phyloP scores from a whole-genome alignment of 2,797 vertebrate species.

The Pseudopleuronectes americanus region DNA sequence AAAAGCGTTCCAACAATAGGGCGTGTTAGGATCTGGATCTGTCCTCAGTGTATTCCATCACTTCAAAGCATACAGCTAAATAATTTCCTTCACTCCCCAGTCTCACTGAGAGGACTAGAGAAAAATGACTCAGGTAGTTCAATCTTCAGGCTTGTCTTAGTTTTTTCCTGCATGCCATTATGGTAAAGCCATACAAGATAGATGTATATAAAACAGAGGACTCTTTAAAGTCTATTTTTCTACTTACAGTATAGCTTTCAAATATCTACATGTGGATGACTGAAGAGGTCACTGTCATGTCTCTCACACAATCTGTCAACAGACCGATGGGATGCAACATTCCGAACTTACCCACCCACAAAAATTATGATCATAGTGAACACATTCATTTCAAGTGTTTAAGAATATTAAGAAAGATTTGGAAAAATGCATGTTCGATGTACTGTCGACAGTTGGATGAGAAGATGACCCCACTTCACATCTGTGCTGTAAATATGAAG shows the following conservation, averaged over 20 bases:
- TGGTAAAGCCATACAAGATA: slow-evolving; percentile 86
- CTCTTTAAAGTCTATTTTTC: slow-evolving; percentile 86
- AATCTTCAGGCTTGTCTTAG: slow-evolving; percentile 83
- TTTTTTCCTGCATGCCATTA: slow-evolving; percentile 82
- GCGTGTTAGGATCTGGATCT: slow-evolving; percentile 44
- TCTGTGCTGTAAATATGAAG: neutral
- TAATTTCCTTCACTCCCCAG: slow-evolving; percentile 58
- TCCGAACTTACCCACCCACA: slow-evolving; percentile 21
- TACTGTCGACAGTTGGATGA: slow-evolving; percentile 9
- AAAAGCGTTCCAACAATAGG: slow-evolving; percentile 40
- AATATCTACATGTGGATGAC: slow-evolving; percentile 62
- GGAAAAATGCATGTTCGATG: neutral
- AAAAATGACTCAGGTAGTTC: slow-evolving; percentile 85
- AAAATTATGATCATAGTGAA: slow-evolving; percentile 8
- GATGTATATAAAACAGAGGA: slow-evolving; percentile 80
- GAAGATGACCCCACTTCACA: slow-evolving; percentile 6
- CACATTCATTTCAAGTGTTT: slow-evolving; percentile 25
- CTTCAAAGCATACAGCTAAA: slow-evolving; percentile 61
- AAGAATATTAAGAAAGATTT: slow-evolving; percentile 18
- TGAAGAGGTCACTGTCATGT: slow-evolving; percentile 58
- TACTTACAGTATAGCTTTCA: slow-evolving; percentile 77
- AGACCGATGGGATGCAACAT: slow-evolving; percentile 25
- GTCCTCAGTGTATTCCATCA: slow-evolving; percentile 39
- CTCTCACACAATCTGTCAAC: slow-evolving; percentile 40
- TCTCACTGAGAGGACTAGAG: slow-evolving; percentile 64